These are phyloP conservation scores for Argyresthia albistria DNA, from an alignment of 2,888 invertebrate species.

Conservation along the genomic window DNA sequence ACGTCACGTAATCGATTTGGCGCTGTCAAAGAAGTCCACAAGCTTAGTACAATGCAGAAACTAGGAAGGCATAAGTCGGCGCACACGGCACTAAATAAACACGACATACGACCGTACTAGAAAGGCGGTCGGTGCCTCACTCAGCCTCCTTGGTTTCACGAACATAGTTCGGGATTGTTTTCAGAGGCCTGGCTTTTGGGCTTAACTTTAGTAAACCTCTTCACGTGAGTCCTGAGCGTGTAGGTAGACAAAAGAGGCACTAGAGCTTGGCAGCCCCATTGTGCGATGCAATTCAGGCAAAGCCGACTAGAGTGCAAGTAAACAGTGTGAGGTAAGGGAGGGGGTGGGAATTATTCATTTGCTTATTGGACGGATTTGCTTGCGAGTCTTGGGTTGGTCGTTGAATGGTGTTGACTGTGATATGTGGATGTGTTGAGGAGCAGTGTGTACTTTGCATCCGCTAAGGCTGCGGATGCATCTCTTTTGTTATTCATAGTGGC, in stretches of 20 bases:
- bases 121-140: no score
- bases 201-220: slow-evolving; percentile 31
- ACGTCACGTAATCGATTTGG: no score
- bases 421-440: background rate
- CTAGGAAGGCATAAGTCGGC: no score
- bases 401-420: background rate
- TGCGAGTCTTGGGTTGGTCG: background rate
- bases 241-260: slow-evolving; percentile 2
- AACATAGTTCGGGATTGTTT: slow-evolving; percentile 32
- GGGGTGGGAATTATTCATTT: slow-evolving; percentile 1
- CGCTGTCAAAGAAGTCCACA: no score
- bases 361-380: background rate
- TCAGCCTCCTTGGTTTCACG: background rate
- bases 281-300: background rate
- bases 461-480: no score
- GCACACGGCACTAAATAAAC: no score
- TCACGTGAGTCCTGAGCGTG: slow-evolving; percentile 2
- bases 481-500: no score
- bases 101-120: no score
- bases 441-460: no score
- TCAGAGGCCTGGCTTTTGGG: slow-evolving; percentile 21
- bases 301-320: background rate
- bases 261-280: background rate
- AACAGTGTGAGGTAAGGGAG: background rate
- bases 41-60: no score